These are phyloP conservation scores for Drosophila macrospina DNA, from an alignment of 2,888 invertebrate species.

Conservation along the genomic window DNA sequence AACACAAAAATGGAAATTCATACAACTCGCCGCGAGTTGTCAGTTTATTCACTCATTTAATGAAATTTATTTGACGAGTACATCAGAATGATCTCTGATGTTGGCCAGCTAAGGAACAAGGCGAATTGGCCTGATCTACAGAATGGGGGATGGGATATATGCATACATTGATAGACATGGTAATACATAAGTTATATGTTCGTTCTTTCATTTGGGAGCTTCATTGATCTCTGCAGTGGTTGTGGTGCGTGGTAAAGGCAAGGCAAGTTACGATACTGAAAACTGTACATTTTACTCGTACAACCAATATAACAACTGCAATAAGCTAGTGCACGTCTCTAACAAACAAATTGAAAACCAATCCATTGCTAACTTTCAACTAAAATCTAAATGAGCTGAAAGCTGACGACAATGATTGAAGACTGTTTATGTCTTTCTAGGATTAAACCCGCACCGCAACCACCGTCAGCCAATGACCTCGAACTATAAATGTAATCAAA, in stretches of 20 bases:
- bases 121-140: not conserved
- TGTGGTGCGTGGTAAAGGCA: slow-evolving; percentile 69
- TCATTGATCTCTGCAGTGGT: slow-evolving; percentile 57
- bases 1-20: not conserved
- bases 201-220: slow-evolving; percentile 21
- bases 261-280: slow-evolving; percentile 31
- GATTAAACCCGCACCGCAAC: slow-evolving; percentile 56
- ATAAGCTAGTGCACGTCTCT: slow-evolving; percentile 72
- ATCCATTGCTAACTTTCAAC: slow-evolving; percentile 56
- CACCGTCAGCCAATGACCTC: slow-evolving; percentile 22
- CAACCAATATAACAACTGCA: slow-evolving; percentile 34
- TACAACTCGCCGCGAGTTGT: slow-evolving; percentile 6
- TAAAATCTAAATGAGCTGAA: slow-evolving; percentile 32
- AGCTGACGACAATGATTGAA: slow-evolving; percentile 63
- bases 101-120: slow-evolving; percentile 11
- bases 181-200: not conserved
- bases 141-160: not conserved
- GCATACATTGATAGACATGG: not conserved
- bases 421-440: slow-evolving; percentile 78
- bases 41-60: not conserved
- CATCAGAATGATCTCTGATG: slow-evolving; percentile 4
- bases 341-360: slow-evolving; percentile 44
- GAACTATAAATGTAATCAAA: slow-evolving; percentile 24
- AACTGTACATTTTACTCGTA: slow-evolving; percentile 49
- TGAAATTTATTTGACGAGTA: not conserved